Conservation (phyloP, 2,888 invertebrate species). For the Atrina japonica region DNA sequence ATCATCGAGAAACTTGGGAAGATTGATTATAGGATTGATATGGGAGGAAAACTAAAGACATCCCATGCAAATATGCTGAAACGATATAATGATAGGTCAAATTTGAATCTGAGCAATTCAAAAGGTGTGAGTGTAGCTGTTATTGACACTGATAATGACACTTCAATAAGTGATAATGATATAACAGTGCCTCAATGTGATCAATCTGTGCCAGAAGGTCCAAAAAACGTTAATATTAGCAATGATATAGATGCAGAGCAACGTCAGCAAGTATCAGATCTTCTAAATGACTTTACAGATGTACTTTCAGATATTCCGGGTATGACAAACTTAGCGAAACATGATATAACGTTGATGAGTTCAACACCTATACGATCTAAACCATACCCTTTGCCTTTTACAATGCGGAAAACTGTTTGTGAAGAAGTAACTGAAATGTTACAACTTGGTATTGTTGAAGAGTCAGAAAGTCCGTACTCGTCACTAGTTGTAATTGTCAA, state of each 20-base stretch:
- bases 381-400: conserved; percentile 45
- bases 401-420: conserved; percentile 23
- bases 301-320: conserved; percentile 38
- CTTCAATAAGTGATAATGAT: too few species aligned
- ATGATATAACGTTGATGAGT: conserved; percentile 33
- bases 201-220: too few species aligned
- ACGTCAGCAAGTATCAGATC: background rate
- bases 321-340: conserved; percentile 31
- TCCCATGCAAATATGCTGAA: conserved; percentile 46
- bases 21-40: conserved; percentile 31
- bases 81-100: conserved; percentile 23
- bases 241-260: too few species aligned
- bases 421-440: conserved; percentile 49
- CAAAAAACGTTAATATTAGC: too few species aligned
- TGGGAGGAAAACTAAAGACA: conserved; percentile 25
- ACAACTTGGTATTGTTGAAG: conserved; percentile 46
- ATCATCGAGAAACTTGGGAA: conserved; percentile 29
- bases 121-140: conserved; percentile 7
- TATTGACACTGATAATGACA: too few species aligned
- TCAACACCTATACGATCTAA: conserved; percentile 37
- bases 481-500: conserved; percentile 50
- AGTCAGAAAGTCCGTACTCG: conserved; percentile 47
- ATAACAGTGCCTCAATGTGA: too few species aligned
- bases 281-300: conserved; percentile 28
- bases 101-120: too few species aligned